These are phyloP conservation scores for Drosophila nigricruria DNA, from an alignment of 2,888 invertebrate genomes.

Conservation along the genomic window DNA sequence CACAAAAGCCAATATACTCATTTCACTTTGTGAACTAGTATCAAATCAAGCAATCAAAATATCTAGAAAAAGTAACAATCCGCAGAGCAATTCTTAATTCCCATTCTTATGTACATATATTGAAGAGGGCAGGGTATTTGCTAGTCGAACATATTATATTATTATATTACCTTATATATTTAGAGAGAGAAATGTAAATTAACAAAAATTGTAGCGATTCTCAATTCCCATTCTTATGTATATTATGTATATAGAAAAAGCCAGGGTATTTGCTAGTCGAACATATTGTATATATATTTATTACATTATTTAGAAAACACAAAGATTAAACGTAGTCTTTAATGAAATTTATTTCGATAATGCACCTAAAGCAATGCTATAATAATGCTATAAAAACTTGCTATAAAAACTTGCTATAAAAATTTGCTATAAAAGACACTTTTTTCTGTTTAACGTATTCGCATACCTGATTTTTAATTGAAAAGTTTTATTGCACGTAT, in stretches of 20 bases:
- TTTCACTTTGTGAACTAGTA: background rate
- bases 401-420: no score
- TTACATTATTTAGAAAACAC: background rate
- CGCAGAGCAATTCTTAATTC: no score
- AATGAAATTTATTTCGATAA: background rate
- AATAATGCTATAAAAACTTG: constrained; percentile 5
- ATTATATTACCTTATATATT: no score
- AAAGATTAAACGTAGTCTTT: background rate
- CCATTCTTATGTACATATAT: no score
- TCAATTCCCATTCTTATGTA: background rate
- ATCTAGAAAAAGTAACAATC: no score
- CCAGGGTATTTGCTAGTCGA: background rate
- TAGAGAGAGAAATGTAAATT: background rate
- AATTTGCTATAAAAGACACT: background rate
- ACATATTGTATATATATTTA: background rate
- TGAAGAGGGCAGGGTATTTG: background rate
- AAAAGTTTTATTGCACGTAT: background rate
- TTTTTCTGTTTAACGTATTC: background rate
- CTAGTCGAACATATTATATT: no score
- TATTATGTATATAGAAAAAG: background rate
- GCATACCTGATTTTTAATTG: background rate
- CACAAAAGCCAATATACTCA: background rate
- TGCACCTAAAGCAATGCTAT: background rate
- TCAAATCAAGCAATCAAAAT: background rate
- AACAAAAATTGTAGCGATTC: background rate